Base-by-base conservation (phyloP, 2,113 vertebrate species). In the Lycaon pictus region DNA sequence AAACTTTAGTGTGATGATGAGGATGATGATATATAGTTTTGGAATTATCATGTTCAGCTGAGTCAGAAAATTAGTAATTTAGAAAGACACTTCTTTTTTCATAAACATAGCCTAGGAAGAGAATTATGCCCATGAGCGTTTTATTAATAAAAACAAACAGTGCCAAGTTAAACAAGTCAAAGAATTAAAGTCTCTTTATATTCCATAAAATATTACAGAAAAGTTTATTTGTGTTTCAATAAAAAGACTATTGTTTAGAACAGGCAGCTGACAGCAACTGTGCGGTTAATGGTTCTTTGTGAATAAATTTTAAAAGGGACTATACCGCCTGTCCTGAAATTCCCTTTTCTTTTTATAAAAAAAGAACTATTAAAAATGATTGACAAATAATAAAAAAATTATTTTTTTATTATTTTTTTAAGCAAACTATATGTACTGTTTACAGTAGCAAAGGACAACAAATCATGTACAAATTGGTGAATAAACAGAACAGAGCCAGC, bases 121-220 rank as follows among this genome's bases (percentile, higher is more conserved):
- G 12, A 94, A 94, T 69, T 71, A 90, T 62, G 65, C 17, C 37
- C 99, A 99, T 99, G 98, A 98, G 98, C 98, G 90, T 99, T 99
- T 99, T 99, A 99, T 99, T 99, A 99, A 99, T 99, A 99, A 99
- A 99, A 99, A 99, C 99, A 99, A 99, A 99, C 98, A 99, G 99
- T 99, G 98, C 98, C 98, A 98, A 99, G 98, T 99, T 99, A 99
- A 99, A 99, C 99, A 99, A 99, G 98, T 99, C 99, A 98, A 98
- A 99, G 99, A 98, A 98, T 99, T 98, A 98, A 99, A 99, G 99
- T 99, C 99, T 98, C 98, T 99, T 98, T 99, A 98, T 99, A 99
- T 98, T 99, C 98, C 98, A 99, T 99, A 99, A 99, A 99, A 99
- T 99, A 99, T 99, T 99, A 99, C 99, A 99, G 99, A 99, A 99